These are phyloP conservation scores for Liparis tanakae DNA, from an alignment of 2,797 vertebrate species.

Conservation along the genomic window DNA sequence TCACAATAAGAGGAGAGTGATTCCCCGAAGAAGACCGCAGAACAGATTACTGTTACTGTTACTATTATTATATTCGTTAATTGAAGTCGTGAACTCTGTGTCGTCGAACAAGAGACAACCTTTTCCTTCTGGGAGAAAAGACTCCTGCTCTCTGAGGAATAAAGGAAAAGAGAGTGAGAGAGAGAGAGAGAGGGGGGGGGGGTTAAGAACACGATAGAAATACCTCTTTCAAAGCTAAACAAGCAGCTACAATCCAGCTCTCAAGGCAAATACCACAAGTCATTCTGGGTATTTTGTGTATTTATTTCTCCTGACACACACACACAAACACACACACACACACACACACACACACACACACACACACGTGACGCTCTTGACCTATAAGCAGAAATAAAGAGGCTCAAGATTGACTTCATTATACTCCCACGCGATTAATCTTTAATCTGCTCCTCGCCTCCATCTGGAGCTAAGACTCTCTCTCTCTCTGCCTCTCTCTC, in stretches of 20 bases:
- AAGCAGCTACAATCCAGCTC: not conserved
- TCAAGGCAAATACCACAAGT: not conserved
- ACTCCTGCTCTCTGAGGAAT: constrained; percentile 11
- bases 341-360: not conserved
- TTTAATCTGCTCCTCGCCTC: constrained; percentile 74
- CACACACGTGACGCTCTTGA: constrained; percentile 3
- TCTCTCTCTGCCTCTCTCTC: constrained; percentile 26
- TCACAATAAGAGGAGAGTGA: constrained; percentile 4
- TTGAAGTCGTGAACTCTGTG: not conserved
- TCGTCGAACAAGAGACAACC: not conserved
- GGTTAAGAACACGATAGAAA: not conserved
- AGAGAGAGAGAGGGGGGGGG: no score
- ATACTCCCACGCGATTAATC: constrained; percentile 66
- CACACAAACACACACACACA: no score
- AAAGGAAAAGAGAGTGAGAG: constrained; percentile 8
- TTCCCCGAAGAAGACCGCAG: not conserved
- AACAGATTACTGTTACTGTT: not conserved
- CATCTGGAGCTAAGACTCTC: constrained; percentile 50
- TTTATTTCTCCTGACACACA: not conserved
- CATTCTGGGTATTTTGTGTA: not conserved
- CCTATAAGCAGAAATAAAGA: constrained; percentile 17
- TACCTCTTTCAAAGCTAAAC: not conserved
- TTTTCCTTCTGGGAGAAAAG: constrained; percentile 14
- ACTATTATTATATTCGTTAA: constrained; percentile 8
- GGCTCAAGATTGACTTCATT: constrained; percentile 45